These are phyloP conservation scores for Atherix ibis DNA, from an alignment of 2,888 invertebrate genomes.

Conservation along the genomic window DNA sequence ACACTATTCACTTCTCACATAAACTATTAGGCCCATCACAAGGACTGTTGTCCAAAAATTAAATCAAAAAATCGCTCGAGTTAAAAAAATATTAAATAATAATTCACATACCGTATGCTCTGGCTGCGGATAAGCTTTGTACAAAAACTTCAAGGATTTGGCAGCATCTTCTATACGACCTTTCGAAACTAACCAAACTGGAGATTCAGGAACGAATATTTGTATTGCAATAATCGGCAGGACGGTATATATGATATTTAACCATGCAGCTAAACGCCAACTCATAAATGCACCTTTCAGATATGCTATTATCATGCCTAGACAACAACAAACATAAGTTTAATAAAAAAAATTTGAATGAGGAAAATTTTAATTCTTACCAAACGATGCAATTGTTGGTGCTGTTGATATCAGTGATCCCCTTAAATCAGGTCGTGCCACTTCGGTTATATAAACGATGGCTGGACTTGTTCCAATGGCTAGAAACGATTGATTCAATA, in stretches of 20 bases:
- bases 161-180: conserved; percentile 39
- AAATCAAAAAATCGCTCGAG: too few species aligned
- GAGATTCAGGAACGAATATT: conserved; percentile 41
- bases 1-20: too few species aligned
- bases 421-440: conserved; percentile 40
- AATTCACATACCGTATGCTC: conserved; percentile 25
- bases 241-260: conserved; percentile 36
- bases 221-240: conserved; percentile 34
- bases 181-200: conserved; percentile 41
- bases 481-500: too few species aligned
- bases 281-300: conserved; percentile 37
- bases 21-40: too few species aligned
- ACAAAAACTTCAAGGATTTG: conserved; percentile 35
- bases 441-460: conserved; percentile 45
- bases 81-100: neutral
- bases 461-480: conserved; percentile 43
- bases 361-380: conserved; percentile 20
- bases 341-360: conserved; percentile 4
- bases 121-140: conserved; percentile 33
- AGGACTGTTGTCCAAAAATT: too few species aligned
- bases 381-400: conserved; percentile 41
- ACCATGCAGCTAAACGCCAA: conserved; percentile 42
- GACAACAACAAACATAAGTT: conserved; percentile 5
- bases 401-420: conserved; percentile 43
- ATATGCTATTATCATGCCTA: conserved; percentile 41